A percentile compares a stretch with the other conserved stretches of the same genome.
Conservation (phyloP, 2,797 vertebrate species). For the Hylomyscus alleni region DNA sequence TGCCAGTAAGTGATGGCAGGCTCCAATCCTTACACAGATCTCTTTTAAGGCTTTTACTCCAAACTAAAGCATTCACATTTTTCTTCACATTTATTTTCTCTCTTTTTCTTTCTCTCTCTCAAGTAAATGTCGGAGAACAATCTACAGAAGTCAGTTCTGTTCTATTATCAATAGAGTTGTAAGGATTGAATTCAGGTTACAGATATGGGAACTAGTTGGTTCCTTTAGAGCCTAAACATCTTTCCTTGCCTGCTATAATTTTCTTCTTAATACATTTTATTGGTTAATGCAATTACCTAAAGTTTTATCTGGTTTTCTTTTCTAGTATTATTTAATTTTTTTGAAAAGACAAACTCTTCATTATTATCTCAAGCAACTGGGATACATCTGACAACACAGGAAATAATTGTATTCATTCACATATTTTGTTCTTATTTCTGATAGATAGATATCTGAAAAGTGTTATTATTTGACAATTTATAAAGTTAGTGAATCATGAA, state of each 20-base stretch:
- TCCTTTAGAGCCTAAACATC: not conserved
- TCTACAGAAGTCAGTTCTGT: not conserved
- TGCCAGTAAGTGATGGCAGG: not conserved
- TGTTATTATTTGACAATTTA: constrained; percentile 14
- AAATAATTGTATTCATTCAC: not conserved
- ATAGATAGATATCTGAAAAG: not conserved
- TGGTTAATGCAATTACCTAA: not conserved
- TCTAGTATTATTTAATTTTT: not conserved
- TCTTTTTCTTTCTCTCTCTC: not conserved
- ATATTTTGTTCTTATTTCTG: not conserved
- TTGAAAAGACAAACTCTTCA: not conserved
- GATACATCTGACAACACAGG: not conserved
- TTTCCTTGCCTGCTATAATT: not conserved
- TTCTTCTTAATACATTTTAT: not conserved
- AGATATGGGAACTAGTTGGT: not conserved
- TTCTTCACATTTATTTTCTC: not conserved
- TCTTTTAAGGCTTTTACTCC: not conserved
- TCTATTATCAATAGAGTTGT: not conserved
- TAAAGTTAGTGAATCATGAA: not conserved
- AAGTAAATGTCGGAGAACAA: not conserved
- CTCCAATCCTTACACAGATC: not conserved
- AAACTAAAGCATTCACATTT: not conserved
- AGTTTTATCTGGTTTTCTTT: not conserved
- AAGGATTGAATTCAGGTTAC: not conserved
- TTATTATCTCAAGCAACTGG: not conserved